Conservation (phyloP, 2,888 invertebrate species). For the Actias luna region DNA sequence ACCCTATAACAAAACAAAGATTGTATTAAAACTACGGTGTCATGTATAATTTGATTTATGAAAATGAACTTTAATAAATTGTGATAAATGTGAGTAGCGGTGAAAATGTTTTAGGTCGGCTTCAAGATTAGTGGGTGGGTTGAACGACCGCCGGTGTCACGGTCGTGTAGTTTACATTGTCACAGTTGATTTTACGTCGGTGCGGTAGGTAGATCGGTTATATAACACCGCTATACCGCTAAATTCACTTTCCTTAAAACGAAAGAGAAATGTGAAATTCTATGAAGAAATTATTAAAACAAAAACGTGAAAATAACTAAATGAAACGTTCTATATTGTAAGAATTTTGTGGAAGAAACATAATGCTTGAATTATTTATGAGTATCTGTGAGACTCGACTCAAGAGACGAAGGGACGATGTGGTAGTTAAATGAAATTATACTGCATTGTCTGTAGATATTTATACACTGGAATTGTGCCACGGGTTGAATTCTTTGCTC, state of each 20-base stretch:
- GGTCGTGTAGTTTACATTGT: constrained; percentile 40
- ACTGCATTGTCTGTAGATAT: not conserved
- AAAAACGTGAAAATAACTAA: too few species aligned
- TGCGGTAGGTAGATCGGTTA: constrained; percentile 15
- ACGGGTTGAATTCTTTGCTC: not conserved
- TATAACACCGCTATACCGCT: not conserved
- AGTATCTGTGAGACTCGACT: too few species aligned
- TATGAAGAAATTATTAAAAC: not conserved
- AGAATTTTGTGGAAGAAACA: too few species aligned
- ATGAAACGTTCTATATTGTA: too few species aligned
- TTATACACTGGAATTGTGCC: not conserved
- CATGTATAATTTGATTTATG: constrained; percentile 12
- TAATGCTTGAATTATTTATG: too few species aligned
- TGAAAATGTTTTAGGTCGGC: constrained; percentile 50
- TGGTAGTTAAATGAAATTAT: not conserved
- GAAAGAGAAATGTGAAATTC: not conserved
- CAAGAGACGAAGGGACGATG: too few species aligned
- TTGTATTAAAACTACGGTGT: not conserved
- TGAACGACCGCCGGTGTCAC: constrained; percentile 72
- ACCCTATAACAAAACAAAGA: constrained; percentile 10
- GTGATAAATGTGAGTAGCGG: constrained; percentile 41
- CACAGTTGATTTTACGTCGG: constrained; percentile 19
- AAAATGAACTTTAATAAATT: constrained; percentile 36
- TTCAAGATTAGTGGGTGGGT: constrained; percentile 62
- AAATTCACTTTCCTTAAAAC: constrained; percentile 7